Evolutionary conservation across 2,113 vertebrate genomes (phyloP).

Genomic region (Salvator merianae): DNA sequence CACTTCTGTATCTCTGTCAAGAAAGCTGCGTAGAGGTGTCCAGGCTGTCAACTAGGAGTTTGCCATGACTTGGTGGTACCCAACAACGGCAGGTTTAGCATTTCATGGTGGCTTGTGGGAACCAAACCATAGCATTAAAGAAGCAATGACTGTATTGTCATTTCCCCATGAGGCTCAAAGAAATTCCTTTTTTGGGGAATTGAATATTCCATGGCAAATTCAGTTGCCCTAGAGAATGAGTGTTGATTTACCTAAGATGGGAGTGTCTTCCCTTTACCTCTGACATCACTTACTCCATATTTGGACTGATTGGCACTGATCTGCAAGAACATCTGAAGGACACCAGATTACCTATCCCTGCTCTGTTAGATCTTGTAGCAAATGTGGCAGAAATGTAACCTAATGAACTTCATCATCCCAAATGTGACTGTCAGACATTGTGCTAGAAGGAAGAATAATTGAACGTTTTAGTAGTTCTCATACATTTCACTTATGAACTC

Average conservation of each 20-base stretch:
- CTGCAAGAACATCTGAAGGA: not conserved
- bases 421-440: not conserved
- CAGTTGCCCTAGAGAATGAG: not conserved
- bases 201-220: not conserved
- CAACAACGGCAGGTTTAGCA: no score
- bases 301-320: no score
- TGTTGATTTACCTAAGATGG: not conserved
- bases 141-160: no score
- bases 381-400: not conserved
- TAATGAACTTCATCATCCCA: slow-evolving; percentile 1
- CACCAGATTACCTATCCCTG: not conserved
- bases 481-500: slow-evolving; percentile 22
- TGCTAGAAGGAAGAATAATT: slow-evolving; percentile 26
- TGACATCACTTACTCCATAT: not conserved
- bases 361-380: slow-evolving; percentile 2
- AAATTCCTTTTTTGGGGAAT: not conserved
- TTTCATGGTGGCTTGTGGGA: no score
- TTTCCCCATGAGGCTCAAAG: not conserved
- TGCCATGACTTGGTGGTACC: no score
- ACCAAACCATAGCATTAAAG: no score
- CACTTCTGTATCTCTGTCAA: no score
- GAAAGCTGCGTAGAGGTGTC: no score
- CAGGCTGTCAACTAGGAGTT: no score
- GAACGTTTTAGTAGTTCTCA: slow-evolving; percentile 6
- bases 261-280: not conserved